Evolutionary conservation across 2,113 vertebrate species (phyloP), one percentile per base, ranked within the genome.

Genomic region (Typhlomys cinereus): DNA sequence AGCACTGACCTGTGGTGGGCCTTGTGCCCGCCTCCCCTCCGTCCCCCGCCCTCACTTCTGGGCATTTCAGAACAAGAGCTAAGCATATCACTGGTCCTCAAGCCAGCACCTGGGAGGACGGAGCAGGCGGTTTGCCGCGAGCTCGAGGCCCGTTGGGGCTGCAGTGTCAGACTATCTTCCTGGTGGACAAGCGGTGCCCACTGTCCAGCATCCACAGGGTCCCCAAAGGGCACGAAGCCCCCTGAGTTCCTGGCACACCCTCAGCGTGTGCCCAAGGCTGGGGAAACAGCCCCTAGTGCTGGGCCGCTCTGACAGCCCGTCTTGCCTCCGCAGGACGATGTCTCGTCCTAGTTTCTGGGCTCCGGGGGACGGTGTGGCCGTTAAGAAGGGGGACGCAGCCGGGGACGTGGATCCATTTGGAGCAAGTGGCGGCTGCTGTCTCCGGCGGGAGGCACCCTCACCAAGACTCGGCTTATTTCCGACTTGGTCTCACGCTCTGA

Each of bases 401-500:
- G 14, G 61, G 50, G 46, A n/a, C 4, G 21, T 0, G 0, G 74
- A 4, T 48, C 79, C 0, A 8, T 44, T 74, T 7, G 7, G 39
- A 59, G 79, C 70, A 1, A 61, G 48, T 1, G 8, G 67, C 2
- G 6, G 52, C 2, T 0, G 1, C 11, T 4, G 5, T 64, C 39
- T 59, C 95, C 6, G 0, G 76, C 4, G 82, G 93, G 89, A 78
- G 61, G 4, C 21, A 2, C 73, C 25, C 48, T 52, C 13, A 1
- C 8, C 36, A 1, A 54, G 61, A 46, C 48, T 8, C 7, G 7
- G 5, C 61, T 8, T 5, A 21, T 74, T 69, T 93, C 85, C 61
- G 17, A 74, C 52, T 9, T 6, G 29, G 89, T 57, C 93, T 95
- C 96, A 91, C 9, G 88, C 96, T 95, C 96, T 95, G 92, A 94